Conservation (phyloP, 2,113 vertebrate genomes). For the Aramus guarauna region DNA sequence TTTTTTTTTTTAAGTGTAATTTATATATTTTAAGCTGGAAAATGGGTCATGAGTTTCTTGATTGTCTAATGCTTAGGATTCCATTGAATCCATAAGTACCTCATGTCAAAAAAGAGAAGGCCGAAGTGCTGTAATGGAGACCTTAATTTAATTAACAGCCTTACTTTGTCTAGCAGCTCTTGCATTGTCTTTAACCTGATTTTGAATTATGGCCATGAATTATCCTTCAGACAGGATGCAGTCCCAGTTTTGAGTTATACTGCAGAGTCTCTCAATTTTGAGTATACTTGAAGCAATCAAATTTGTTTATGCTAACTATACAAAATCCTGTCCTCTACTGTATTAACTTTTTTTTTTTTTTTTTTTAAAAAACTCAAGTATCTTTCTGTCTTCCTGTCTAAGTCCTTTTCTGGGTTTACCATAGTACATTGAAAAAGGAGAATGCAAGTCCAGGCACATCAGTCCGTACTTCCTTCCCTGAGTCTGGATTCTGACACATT, state of each 20-base stretch:
- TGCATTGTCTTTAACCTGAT: neutral
- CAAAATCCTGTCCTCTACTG: neutral
- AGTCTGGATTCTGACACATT: neutral
- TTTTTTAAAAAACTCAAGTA: neutral
- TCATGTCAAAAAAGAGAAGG: neutral
- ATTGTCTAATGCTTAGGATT: neutral
- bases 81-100: neutral
- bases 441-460: conserved; percentile 38
- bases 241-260: neutral
- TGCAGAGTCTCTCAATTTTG: neutral
- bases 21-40: neutral
- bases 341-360: neutral
- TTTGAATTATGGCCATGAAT: neutral
- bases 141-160: neutral
- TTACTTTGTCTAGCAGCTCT: neutral
- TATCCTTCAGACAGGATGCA: neutral
- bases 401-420: neutral
- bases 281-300: neutral
- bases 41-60: neutral
- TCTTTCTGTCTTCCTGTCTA: neutral
- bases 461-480: neutral
- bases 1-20: neutral
- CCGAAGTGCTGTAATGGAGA: neutral
- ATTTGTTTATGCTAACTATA: neutral
- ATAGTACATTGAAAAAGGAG: neutral